Evolutionary conservation across 2,797 vertebrate genomes (phyloP), one percentile per base, ranked within the genome.

Genomic region (Agapornis canus): DNA sequence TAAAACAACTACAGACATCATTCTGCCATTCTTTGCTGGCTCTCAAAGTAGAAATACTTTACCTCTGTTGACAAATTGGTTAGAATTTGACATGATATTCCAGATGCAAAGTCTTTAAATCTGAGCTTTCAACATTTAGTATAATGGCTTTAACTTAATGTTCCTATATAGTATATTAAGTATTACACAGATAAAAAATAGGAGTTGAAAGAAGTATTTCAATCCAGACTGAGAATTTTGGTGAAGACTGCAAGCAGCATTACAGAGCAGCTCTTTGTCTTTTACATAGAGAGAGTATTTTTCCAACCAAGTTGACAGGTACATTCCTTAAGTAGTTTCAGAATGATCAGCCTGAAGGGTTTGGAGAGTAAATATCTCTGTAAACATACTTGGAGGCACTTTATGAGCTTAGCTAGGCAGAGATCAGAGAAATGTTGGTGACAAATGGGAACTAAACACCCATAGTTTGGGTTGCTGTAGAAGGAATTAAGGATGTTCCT

Each of bases 311-410:
- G 40, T 31, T 95, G 71, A 82, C 68, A 86, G 88, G 78, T 93
- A 94, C 93, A 77, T 93, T 92, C 79, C 92, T 93, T 69, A 85
- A 69, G 89, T 84, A 76, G 82, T 87, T 95, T 91, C 77, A 76
- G 76, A 92, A 81, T 72, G 69, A 93, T 11, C 7, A 78, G 92
- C 49, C 63, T 52, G 39, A 61, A 81, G 52, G 95, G 89, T 95
- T 93, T 93, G 86, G 84, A 97, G 82, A 95, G 93, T 85, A 95
- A 95, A 95, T 82, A 87, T 86, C 89, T 87, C 43, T 78, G 89
- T 83, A 95, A 96, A 95, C 76, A 91, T 35, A 71, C 43, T 37
- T 47, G 22, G 42, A 82, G 72, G 42, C 27, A 63, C 81, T 94
- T 87, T 40, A 77, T 56, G 82, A 87, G 54, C 0, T 0, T 87